Evolutionary conservation across 2,113 vertebrate species (phyloP).

Genomic region (Prionailurus viverrinus): DNA sequence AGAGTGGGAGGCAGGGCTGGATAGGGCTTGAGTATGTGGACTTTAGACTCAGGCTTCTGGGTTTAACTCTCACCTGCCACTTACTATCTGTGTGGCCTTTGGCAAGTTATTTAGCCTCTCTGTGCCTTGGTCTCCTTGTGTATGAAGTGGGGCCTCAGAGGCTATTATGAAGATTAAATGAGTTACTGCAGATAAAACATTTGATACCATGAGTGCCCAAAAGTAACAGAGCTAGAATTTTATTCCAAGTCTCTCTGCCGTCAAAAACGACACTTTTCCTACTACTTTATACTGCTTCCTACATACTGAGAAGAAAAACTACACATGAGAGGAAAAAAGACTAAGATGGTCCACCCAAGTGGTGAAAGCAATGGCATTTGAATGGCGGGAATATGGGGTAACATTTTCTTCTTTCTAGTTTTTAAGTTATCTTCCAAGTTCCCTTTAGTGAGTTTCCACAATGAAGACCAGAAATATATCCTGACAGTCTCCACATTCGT

Average conservation of each 20-base stretch:
- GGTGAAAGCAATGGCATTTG: background rate
- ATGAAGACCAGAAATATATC: background rate
- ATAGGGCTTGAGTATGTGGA: background rate
- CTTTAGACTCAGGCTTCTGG: background rate
- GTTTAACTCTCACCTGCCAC: background rate
- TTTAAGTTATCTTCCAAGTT: constrained; percentile 2
- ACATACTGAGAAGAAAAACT: background rate
- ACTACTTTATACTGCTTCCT: background rate
- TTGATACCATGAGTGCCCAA: background rate
- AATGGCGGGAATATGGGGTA: background rate
- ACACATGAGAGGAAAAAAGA: background rate
- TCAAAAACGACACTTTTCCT: background rate
- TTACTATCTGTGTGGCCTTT: background rate
- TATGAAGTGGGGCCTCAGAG: background rate
- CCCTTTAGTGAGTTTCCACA: background rate
- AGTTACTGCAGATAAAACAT: background rate
- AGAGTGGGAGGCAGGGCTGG: background rate
- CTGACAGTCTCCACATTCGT: background rate
- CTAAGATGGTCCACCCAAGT: background rate
- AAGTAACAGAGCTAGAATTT: constrained; percentile 20
- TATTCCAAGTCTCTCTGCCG: background rate
- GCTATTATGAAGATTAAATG: background rate
- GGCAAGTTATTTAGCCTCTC: background rate
- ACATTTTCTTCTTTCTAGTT: constrained; percentile 32
- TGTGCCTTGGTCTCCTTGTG: background rate